These are phyloP conservation scores for Oxytorus armatus DNA, from an alignment of 2,888 invertebrate species.

Conservation along the genomic window DNA sequence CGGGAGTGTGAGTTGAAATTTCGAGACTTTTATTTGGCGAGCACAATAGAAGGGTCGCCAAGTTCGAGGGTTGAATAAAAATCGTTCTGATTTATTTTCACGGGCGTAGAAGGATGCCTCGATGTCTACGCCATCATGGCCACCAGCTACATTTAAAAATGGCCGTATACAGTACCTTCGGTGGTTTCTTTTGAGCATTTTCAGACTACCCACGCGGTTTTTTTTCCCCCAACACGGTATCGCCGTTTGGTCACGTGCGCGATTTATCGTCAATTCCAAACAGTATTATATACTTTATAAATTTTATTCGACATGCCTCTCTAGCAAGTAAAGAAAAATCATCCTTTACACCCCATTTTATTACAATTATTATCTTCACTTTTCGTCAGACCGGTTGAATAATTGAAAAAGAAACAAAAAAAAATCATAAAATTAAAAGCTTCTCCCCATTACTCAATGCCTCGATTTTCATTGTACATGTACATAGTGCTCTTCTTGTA, in stretches of 20 bases:
- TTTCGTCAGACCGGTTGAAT: neutral
- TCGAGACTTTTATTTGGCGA: conserved; percentile 23
- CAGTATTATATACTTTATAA: too few relatives aligned
- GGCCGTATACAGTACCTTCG: too few relatives aligned
- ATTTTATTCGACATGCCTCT: too few relatives aligned
- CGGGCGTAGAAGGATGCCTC: conserved; percentile 9
- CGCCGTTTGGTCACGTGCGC: conserved; percentile 40
- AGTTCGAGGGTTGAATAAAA: conserved; percentile 52
- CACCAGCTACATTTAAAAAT: too few relatives aligned
- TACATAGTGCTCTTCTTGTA: conserved; percentile 1
- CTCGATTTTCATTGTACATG: conserved; percentile 24
- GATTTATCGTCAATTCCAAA: conserved; percentile 46
- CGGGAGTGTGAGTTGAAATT: conserved; percentile 22
- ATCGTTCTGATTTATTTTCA: conserved; percentile 30
- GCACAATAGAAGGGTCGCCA: conserved; percentile 6
- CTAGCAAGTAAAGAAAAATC: too few relatives aligned
- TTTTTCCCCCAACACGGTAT: conserved; percentile 11
- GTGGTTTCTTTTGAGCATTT: conserved; percentile 29
- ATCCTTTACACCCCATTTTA: neutral
- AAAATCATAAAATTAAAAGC: conserved; percentile 15
- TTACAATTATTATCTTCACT: neutral
- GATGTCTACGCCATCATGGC: conserved; percentile 7
- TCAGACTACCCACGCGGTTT: conserved; percentile 11
- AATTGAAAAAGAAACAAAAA: conserved; percentile 6
- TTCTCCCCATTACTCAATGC: conserved; percentile 9